A percentile compares a stretch with the other conserved stretches of the same genome.
Evolutionary conservation across 2,888 invertebrate species (phyloP).

Genomic region (Atherix ibis): DNA sequence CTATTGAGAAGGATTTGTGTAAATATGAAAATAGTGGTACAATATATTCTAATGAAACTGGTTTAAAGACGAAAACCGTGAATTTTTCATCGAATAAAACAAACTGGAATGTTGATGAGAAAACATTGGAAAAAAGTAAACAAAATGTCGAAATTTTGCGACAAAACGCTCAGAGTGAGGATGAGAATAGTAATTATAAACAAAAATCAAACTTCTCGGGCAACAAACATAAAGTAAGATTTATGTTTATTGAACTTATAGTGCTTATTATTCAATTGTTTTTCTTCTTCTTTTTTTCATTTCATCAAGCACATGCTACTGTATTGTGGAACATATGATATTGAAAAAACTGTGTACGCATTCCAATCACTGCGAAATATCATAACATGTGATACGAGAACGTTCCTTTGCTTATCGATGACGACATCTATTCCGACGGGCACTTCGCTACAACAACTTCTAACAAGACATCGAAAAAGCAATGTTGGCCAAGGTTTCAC

Average conservation of each 20-base stretch:
- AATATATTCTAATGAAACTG: constrained; percentile 20
- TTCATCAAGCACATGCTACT: constrained; percentile 69
- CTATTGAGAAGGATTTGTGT: constrained; percentile 12
- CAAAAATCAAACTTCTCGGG: too few relatives aligned
- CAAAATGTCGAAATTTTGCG: constrained; percentile 31
- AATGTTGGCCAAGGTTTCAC: constrained; percentile 53
- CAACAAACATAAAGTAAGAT: neutral
- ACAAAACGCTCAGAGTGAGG: constrained; percentile 21
- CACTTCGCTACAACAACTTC: constrained; percentile 27
- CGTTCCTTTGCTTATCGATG: constrained; percentile 58
- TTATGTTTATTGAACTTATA: constrained; percentile 1
- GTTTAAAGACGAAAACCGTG: constrained; percentile 5
- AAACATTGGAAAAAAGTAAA: constrained; percentile 31
- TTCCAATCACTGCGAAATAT: constrained; percentile 58
- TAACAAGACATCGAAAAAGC: constrained; percentile 56
- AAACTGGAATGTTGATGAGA: constrained; percentile 24
- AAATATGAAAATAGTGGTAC: constrained; percentile 13
- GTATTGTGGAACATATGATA: constrained; percentile 65
- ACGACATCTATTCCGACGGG: constrained; percentile 51
- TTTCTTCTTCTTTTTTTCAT: constrained; percentile 1
- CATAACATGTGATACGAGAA: constrained; percentile 49
- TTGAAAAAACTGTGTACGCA: constrained; percentile 53
- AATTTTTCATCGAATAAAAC: constrained; percentile 9
- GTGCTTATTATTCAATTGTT: too few relatives aligned
- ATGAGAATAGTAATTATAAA: constrained; percentile 14